A percentile compares a stretch with the other conserved stretches of the same genome.
Evolutionary conservation across 2,113 vertebrate genomes (phyloP).

Genomic region (Equus przewalskii): DNA sequence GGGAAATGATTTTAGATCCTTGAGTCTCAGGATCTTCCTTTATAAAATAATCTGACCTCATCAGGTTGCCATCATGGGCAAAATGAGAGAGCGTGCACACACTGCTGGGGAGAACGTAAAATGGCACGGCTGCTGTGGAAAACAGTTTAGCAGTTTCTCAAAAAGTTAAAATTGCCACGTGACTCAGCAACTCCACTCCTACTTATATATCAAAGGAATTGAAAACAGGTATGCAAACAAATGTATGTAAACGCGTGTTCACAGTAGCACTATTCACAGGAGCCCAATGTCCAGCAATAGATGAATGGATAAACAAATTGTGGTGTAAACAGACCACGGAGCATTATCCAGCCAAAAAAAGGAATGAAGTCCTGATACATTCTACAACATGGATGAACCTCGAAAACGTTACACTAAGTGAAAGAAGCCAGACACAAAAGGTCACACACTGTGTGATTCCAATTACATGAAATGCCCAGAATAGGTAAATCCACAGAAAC

Average conservation of each 20-base stretch:
- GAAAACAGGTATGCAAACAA: not conserved
- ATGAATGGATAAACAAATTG: not conserved
- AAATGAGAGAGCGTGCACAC: not conserved
- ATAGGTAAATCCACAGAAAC: too few species aligned
- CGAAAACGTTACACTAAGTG: not conserved
- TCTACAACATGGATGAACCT: not conserved
- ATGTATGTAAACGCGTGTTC: not conserved
- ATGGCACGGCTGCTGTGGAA: not conserved
- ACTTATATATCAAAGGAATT: not conserved
- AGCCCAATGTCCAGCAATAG: not conserved
- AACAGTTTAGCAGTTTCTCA: not conserved
- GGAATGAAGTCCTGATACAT: too few species aligned
- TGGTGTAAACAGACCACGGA: not conserved
- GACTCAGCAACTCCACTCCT: not conserved
- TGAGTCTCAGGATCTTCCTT: not conserved
- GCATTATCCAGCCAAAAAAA: not conserved
- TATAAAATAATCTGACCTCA: not conserved
- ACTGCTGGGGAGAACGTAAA: not conserved
- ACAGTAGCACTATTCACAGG: not conserved
- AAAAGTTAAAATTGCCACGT: not conserved
- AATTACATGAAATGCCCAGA: not conserved
- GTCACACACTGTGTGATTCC: accelerated
- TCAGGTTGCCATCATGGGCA: not conserved
- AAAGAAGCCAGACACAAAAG: not conserved
- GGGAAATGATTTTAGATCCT: not conserved